A percentile compares a stretch with the other conserved stretches of the same genome.
These are phyloP conservation scores for Mixornis gularis DNA, from an alignment of 2,113 vertebrate genomes.

Conservation along the genomic window DNA sequence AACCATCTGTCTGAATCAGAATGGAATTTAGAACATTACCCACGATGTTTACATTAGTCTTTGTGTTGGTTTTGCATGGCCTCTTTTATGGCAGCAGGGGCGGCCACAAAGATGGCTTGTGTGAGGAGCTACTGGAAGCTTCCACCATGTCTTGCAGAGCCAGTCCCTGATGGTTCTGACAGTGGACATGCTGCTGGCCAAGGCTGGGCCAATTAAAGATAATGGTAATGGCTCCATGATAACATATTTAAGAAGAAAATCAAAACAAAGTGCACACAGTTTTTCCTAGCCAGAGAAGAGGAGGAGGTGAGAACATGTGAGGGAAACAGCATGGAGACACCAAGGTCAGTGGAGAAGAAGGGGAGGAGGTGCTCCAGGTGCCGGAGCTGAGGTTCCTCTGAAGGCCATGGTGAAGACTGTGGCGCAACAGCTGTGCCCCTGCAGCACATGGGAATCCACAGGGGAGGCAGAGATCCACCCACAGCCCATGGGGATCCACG, in stretches of 20 bases:
- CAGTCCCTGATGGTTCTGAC: no score
- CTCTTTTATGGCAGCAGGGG: not conserved
- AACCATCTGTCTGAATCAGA: not conserved
- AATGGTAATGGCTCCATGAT: accelerated
- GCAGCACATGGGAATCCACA: not conserved
- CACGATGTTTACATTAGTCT: not conserved
- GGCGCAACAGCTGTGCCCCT: no score
- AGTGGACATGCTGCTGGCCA: no score
- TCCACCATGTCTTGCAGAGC: not conserved
- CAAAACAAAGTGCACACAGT: not conserved
- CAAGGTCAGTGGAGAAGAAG: no score
- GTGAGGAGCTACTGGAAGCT: not conserved
- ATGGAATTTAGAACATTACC: not conserved
- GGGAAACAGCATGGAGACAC: no score
- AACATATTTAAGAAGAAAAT: not conserved
- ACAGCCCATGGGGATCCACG: not conserved
- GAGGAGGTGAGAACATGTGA: not conserved
- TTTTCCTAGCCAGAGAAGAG: not conserved
- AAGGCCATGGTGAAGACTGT: accelerated
- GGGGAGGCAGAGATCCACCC: not conserved
- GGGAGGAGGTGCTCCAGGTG: accelerated
- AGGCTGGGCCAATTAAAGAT: no score
- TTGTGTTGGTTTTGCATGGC: not conserved
- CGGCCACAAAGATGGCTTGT: not conserved
- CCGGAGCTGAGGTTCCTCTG: accelerated